Evolutionary conservation across 2,888 invertebrate species (phyloP).

Genomic region (Callosobruchus maculatus): DNA sequence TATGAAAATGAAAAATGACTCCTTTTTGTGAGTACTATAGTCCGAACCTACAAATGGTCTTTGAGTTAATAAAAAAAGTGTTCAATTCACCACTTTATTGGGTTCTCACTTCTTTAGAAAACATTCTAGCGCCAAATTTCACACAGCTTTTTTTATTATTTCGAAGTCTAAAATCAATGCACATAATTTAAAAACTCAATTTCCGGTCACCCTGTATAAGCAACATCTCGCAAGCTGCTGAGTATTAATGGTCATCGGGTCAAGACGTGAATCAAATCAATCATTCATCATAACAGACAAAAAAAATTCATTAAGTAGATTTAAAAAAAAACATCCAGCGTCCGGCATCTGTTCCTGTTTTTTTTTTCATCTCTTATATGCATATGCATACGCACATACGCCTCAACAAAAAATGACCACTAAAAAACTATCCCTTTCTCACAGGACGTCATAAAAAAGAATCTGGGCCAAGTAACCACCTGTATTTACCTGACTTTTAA

Average conservation of each 20-base stretch:
- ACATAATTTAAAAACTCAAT: no score
- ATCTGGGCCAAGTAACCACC: conserved; percentile 33
- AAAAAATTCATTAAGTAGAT: conserved; percentile 21
- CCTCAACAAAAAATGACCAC: conserved; percentile 16
- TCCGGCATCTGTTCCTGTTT: conserved; percentile 24
- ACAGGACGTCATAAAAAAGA: conserved; percentile 14
- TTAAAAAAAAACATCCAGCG: conserved; percentile 16
- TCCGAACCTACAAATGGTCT: no score
- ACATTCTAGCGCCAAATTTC: no score
- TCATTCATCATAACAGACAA: conserved; percentile 12
- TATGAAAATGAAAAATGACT: no score
- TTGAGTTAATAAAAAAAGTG: no score
- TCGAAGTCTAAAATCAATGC: no score
- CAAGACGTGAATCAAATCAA: conserved; percentile 9
- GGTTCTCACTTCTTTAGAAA: no score
- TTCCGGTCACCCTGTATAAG: no score
- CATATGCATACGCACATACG: conserved; percentile 8
- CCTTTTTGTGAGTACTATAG: no score
- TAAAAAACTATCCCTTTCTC: conserved; percentile 24
- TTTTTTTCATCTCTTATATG: conserved; percentile 12
- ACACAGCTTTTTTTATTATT: no score
- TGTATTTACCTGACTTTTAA: conserved; percentile 39
- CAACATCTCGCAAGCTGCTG: not conserved
- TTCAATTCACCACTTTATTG: no score
- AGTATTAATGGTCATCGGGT: not conserved